Evolutionary conservation across 2,113 vertebrate species (phyloP), one percentile per base, ranked within the genome.

Genomic region (Pseudopipra pipra): DNA sequence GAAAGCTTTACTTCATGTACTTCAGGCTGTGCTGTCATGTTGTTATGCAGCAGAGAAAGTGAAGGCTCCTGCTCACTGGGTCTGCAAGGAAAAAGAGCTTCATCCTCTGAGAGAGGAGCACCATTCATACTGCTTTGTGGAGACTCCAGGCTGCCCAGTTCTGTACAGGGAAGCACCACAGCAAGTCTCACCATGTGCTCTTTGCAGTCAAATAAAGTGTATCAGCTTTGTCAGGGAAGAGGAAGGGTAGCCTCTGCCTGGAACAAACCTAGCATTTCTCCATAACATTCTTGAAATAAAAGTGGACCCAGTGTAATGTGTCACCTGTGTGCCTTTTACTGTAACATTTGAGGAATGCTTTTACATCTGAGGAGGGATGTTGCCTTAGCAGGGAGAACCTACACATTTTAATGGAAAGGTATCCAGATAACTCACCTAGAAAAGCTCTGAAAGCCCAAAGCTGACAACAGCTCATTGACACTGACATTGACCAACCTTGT

Each of bases 131-230:
- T 37, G 47, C 63, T 43, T 37, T 19, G 27, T 33, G 47, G 21
- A 47, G 82, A 9, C 41, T 25, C 11, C 6, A 4, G 22, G 21
- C 44, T 77, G 33, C 59, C 31, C 6, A 2, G 27, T 18, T 55
- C 68, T 23, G 49, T 47, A 4, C 73, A 20, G 77, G 70, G 17
- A 65, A 46, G 14, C 58, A 66, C 28, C 68, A 30, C 0, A 2
- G 67, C 28, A 31, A 47, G 16, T 2, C 54, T 46, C 46, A 61
- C 7, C n/a, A 2, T 8, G 1, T 6, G 28, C 47, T 44, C 47
- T n/a, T n/a, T 1, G 3, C 65, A 43, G 11, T 33, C 1, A 0
- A 6, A 4, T 9, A 37, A 62, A 39, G 37, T 1, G 4, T 37
- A 22, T 0, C 0, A 0, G 27, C 19, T 86, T 89, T 8, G 1